These are phyloP conservation scores for Nasonia oneida DNA, from an alignment of 2,888 invertebrate genomes.

Conservation along the genomic window DNA sequence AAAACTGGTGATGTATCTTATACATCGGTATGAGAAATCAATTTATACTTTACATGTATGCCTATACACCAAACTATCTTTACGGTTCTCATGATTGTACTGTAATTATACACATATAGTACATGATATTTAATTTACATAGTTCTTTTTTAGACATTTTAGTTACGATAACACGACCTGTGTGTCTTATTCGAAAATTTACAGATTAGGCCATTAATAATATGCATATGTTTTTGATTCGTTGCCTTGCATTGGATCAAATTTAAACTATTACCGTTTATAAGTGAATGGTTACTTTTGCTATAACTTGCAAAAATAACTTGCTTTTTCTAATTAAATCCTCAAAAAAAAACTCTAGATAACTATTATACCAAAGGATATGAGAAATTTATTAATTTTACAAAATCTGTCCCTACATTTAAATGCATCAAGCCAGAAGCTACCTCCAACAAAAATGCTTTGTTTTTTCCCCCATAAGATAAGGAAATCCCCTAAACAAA, in stretches of 20 bases:
- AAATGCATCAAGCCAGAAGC: not conserved
- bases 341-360: not conserved
- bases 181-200: not conserved
- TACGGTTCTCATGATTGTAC: constrained; percentile 36
- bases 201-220: constrained; percentile 25
- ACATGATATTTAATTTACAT: not conserved
- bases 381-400: not conserved
- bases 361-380: not conserved
- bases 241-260: not conserved
- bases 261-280: not conserved
- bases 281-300: not conserved
- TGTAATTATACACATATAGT: constrained; percentile 44
- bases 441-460: not conserved
- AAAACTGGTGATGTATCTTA: not conserved
- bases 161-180: not conserved
- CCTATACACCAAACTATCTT: not conserved
- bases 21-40: not conserved
- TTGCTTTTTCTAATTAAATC: not conserved
- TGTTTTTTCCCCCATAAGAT: not conserved
- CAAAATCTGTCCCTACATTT: not conserved
- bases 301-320: not conserved
- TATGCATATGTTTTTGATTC: not conserved
- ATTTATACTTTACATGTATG: not conserved
- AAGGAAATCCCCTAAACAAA: not conserved
- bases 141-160: not conserved